Evolutionary conservation across 2,797 vertebrate species (phyloP).

Genomic region (Myotis daubentonii): DNA sequence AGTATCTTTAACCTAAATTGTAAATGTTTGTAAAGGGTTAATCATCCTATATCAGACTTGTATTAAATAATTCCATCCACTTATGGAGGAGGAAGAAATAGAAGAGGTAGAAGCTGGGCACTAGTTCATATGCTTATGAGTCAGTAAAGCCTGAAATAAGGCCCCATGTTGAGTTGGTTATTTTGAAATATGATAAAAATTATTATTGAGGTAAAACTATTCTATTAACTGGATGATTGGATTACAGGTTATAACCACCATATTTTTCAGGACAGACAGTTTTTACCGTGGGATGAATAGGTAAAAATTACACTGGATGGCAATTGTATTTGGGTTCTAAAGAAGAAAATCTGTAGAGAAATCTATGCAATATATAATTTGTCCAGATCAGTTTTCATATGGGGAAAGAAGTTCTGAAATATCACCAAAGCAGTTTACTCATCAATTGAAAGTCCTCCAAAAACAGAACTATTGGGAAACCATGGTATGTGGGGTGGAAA

Average conservation of each 20-base stretch:
- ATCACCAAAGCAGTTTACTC: constrained; percentile 76
- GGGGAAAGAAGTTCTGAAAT: constrained; percentile 67
- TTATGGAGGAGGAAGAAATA: constrained; percentile 23
- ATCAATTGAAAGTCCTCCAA: constrained; percentile 66
- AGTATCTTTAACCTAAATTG: constrained; percentile 64
- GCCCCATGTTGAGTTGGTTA: constrained; percentile 61
- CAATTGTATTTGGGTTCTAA: constrained; percentile 71
- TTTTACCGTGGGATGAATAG: constrained; percentile 63
- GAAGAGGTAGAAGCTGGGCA: constrained; percentile 53
- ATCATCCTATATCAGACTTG: constrained; percentile 70
- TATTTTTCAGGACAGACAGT: constrained; percentile 66
- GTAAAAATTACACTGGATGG: constrained; percentile 52
- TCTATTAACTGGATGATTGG: constrained; percentile 74
- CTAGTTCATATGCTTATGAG: constrained; percentile 66
- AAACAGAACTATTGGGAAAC: constrained; percentile 78
- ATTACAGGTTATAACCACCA: constrained; percentile 52
- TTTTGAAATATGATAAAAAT: constrained; percentile 55
- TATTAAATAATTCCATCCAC: constrained; percentile 65
- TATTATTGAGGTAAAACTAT: constrained; percentile 56
- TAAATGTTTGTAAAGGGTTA: constrained; percentile 75
- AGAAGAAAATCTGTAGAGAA: constrained; percentile 77
- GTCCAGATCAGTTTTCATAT: constrained; percentile 74
- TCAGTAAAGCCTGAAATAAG: constrained; percentile 61
- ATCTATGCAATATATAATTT: constrained; percentile 72
- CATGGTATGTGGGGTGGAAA: constrained; percentile 76